These are phyloP conservation scores for Iguana delicatissima DNA, from an alignment of 2,797 vertebrate species.

Conservation along the genomic window DNA sequence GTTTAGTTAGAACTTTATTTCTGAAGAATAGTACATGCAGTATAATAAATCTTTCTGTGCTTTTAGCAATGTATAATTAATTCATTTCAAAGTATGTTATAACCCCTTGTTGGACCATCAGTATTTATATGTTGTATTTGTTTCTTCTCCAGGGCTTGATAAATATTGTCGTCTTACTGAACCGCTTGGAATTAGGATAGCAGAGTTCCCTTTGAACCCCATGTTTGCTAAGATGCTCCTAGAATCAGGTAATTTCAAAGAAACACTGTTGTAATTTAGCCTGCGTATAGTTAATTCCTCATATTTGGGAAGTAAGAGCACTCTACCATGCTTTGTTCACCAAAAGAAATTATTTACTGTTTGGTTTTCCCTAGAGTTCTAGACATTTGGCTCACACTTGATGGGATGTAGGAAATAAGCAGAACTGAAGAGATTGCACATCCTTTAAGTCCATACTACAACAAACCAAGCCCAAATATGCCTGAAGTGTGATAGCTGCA, in stretches of 20 bases:
- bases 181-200: conserved; percentile 94
- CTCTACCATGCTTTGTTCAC: background rate
- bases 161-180: conserved; percentile 95
- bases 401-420: background rate
- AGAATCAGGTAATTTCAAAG: conserved; percentile 86
- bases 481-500: background rate
- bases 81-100: conserved; percentile 2
- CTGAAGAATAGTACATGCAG: background rate
- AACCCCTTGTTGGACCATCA: background rate
- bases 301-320: background rate
- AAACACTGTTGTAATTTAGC: background rate
- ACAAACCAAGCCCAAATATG: background rate
- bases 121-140: background rate
- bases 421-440: background rate
- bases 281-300: background rate
- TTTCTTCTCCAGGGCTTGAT: conserved; percentile 87
- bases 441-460: background rate
- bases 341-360: background rate
- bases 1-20: background rate
- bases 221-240: conserved; percentile 99
- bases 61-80: background rate
- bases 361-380: background rate
- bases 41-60: background rate
- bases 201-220: conserved; percentile 96
- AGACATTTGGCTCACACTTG: background rate